Conservation (phyloP, 1,140 invertebrate genomes). For the Drosophila mauritiana region DNA sequence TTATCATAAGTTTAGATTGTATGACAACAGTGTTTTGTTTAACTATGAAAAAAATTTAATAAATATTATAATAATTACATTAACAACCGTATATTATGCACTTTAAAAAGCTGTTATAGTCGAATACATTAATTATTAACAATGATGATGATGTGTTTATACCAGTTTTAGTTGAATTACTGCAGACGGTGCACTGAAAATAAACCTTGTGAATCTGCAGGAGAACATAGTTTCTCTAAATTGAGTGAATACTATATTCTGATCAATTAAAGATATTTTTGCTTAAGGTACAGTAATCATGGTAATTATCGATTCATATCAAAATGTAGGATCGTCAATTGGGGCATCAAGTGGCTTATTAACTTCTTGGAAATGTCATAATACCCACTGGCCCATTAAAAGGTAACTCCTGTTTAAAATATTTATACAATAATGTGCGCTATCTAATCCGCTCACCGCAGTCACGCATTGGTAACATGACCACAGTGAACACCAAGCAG, state of each 20-base stretch:
- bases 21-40: background rate
- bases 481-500: background rate
- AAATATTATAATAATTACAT: no score
- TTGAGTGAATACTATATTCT: no score
- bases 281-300: no score
- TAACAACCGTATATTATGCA: no score
- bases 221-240: no score
- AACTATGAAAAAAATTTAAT: no score
- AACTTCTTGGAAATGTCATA: slow-evolving; percentile 5
- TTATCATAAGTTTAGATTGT: background rate
- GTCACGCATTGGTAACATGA: slow-evolving; percentile 27
- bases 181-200: no score
- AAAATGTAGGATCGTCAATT: background rate
- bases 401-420: slow-evolving; percentile 14
- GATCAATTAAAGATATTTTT: no score
- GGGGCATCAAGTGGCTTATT: background rate
- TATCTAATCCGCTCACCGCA: slow-evolving; percentile 15
- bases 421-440: slow-evolving; percentile 11
- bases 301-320: no score
- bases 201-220: no score
- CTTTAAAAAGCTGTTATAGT: no score
- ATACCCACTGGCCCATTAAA: background rate
- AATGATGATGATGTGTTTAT: background rate
- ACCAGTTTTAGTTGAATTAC: background rate
- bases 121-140: no score